phyloP scores from a whole-genome alignment of 2,888 invertebrate species.

The Gnatocerus cornutus region DNA sequence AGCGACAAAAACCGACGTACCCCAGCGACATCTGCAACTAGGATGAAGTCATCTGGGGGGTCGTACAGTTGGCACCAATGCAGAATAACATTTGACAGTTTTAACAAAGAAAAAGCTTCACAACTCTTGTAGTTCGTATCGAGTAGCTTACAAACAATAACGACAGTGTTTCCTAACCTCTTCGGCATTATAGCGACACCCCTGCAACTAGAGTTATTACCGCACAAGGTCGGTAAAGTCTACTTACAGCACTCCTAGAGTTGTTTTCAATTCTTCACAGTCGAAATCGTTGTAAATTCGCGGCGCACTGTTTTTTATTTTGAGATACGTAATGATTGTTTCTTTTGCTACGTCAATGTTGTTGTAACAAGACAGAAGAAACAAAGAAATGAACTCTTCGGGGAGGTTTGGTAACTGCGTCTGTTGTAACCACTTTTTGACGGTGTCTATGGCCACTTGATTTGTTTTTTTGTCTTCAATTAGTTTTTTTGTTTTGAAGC shows the following conservation, averaged over 20 bases:
- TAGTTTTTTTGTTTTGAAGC: conserved; percentile 23
- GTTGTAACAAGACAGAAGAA: conserved; percentile 47
- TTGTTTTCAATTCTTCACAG: conserved; percentile 35
- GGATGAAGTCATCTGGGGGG: no score
- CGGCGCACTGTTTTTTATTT: conserved; percentile 41
- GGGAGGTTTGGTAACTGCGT: conserved; percentile 40
- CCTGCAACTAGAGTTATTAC: no score
- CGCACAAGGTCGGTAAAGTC: no score
- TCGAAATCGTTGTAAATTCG: conserved; percentile 46
- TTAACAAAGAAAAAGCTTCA: no score
- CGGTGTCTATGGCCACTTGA: conserved; percentile 39
- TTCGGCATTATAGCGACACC: no score
- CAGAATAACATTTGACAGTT: no score
- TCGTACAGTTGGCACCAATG: no score
- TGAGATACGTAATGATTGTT: conserved; percentile 41
- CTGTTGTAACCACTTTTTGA: conserved; percentile 43
- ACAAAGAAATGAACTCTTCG: conserved; percentile 48
- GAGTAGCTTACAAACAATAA: no score
- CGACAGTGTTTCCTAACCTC: no score
- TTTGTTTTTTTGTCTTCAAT: conserved; percentile 39
- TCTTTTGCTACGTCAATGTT: conserved; percentile 39
- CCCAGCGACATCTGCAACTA: no score
- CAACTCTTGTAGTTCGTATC: no score
- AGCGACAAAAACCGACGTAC: no score
- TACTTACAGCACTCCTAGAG: conserved; percentile 48